phyloP scores from a whole-genome alignment of 1,140 invertebrate genomes.

The Campoletis sonorensis region DNA sequence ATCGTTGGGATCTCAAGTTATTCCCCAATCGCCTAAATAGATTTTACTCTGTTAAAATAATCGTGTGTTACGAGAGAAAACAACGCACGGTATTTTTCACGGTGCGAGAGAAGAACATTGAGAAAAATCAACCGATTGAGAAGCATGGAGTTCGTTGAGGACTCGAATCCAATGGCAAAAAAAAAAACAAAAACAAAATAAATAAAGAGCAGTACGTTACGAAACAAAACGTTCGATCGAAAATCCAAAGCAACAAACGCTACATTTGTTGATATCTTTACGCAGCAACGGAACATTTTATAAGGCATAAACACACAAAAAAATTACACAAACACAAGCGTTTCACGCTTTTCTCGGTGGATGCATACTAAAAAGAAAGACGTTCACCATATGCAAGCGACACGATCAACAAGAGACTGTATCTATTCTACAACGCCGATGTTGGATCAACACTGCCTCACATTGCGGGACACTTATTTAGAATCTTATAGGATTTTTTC shows the following conservation, averaged over 20 bases:
- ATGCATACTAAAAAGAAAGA: neutral
- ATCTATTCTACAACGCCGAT: neutral
- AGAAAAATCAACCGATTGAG: neutral
- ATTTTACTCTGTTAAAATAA: constrained; percentile 30
- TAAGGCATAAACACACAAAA: constrained; percentile 23
- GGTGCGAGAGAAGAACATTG: neutral
- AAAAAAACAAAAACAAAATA: constrained; percentile 7
- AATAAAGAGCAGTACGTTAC: neutral
- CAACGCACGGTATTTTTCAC: neutral
- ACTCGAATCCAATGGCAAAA: constrained; percentile 29
- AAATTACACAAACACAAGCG: constrained; percentile 13
- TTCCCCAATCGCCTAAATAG: neutral
- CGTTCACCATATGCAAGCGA: neutral
- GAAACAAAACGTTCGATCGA: constrained; percentile 1
- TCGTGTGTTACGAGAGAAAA: neutral
- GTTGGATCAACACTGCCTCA: constrained; percentile 9
- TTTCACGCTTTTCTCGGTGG: neutral
- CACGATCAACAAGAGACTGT: neutral
- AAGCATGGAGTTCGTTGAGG: neutral
- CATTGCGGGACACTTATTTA: neutral
- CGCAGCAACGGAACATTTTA: constrained; percentile 37
- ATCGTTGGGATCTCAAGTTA: neutral
- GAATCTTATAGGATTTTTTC: neutral
- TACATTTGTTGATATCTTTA: constrained; percentile 26
- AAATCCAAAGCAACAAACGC: neutral